These are phyloP conservation scores for Cactoblastis cactorum DNA, from an alignment of 2,888 invertebrate species.

Conservation along the genomic window DNA sequence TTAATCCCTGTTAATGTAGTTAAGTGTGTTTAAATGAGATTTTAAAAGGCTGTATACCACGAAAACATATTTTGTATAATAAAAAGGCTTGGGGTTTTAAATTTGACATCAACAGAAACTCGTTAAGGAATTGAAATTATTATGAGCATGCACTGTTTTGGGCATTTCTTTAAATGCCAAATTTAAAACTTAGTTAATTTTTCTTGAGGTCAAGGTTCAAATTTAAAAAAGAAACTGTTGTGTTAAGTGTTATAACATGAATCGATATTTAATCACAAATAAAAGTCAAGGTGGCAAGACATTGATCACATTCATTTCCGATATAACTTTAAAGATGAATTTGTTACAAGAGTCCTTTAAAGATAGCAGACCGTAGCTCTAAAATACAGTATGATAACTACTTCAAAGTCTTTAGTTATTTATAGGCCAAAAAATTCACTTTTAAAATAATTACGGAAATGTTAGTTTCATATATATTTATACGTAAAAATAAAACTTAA, in stretches of 20 bases:
- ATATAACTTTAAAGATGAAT: conserved; percentile 17
- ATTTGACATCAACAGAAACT: conserved; percentile 1
- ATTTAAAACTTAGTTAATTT: neutral
- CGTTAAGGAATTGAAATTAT: neutral
- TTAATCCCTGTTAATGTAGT: too few relatives aligned
- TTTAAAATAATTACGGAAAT: conserved; percentile 14
- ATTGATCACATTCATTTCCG: conserved; percentile 19
- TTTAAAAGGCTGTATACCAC: too few relatives aligned
- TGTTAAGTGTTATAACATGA: neutral
- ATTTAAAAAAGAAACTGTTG: neutral
- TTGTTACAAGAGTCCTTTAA: conserved; percentile 18
- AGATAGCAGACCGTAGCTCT: conserved; percentile 17
- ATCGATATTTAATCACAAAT: conserved; percentile 58
- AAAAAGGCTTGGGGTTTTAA: too few relatives aligned
- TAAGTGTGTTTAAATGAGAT: too few relatives aligned
- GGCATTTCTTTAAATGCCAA: neutral
- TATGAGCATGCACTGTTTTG: neutral
- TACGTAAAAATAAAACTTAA: conserved; percentile 14
- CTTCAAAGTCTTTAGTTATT: conserved; percentile 16
- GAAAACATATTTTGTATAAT: too few relatives aligned
- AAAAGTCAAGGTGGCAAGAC: conserved; percentile 59
- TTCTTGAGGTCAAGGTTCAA: too few relatives aligned
- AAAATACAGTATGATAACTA: conserved; percentile 13
- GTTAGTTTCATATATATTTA: neutral
- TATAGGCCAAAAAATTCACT: conserved; percentile 16